These are phyloP conservation scores for Bradypus variegatus DNA, from an alignment of 2,797 vertebrate species.

Conservation along the genomic window DNA sequence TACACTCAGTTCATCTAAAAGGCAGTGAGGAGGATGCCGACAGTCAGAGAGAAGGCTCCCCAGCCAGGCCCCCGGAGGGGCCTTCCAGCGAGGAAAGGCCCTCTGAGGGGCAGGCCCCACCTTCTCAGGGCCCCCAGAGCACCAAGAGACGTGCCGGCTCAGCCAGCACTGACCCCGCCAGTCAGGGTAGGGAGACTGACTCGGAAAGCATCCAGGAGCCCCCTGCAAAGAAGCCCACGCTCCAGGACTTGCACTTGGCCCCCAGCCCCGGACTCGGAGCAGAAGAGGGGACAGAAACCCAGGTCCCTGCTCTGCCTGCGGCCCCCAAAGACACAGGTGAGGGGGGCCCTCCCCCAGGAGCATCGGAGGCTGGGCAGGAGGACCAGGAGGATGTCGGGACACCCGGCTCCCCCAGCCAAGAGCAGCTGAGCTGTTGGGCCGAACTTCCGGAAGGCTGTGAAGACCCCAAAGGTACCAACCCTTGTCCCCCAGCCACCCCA, in stretches of 20 bases:
- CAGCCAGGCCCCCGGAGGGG: not conserved
- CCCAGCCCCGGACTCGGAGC: not conserved
- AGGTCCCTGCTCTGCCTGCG: not conserved
- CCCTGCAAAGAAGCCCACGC: slow-evolving; percentile 11
- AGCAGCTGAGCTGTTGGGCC: slow-evolving; percentile 43
- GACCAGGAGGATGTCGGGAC: not conserved
- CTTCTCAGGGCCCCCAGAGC: not conserved
- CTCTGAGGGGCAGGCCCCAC: not conserved
- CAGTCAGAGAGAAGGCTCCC: slow-evolving; percentile 18
- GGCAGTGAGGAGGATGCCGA: slow-evolving; percentile 15
- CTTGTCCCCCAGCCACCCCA: not conserved
- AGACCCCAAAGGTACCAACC: slow-evolving; percentile 60
- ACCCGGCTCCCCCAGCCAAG: not conserved
- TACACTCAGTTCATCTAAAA: slow-evolving; percentile 70
- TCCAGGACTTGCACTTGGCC: slow-evolving; percentile 19
- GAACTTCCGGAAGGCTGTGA: slow-evolving; percentile 54
- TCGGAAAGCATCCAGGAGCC: not conserved
- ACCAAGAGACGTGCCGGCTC: slow-evolving; percentile 20
- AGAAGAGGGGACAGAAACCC: not conserved
- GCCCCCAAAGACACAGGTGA: not conserved
- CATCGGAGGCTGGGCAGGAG: not conserved
- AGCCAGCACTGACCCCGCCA: accelerated
- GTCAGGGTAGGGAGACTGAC: not conserved
- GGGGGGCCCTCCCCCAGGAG: not conserved
- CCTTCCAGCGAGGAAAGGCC: slow-evolving; percentile 38